Conservation (phyloP, 2,888 invertebrate species). For the Frankliniella intonsa region DNA sequence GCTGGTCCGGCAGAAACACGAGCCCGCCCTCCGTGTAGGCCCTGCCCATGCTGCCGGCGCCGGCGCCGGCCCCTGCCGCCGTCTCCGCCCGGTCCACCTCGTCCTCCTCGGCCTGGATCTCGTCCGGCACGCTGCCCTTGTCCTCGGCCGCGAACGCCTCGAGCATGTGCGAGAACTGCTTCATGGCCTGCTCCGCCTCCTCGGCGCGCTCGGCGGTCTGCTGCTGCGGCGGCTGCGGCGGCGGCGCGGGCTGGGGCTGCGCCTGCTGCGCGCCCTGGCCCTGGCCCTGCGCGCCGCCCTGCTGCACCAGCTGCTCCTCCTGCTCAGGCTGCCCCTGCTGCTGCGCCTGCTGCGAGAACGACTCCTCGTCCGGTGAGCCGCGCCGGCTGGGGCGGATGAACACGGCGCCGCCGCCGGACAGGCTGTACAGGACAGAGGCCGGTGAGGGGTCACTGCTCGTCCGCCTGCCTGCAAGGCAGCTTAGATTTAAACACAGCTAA, state of each 20-base stretch:
- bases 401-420: neutral
- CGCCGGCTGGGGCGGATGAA: conserved; percentile 13
- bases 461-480: neutral
- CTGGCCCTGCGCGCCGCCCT: neutral
- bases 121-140: conserved; percentile 16
- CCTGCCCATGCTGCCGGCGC: conserved; percentile 45
- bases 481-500: neutral
- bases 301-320: conserved; percentile 16
- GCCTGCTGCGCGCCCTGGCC: neutral
- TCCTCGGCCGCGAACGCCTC: neutral
- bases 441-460: neutral
- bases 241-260: neutral
- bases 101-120: conserved; percentile 31
- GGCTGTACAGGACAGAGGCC: neutral
- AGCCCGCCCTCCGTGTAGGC: conserved; percentile 62
- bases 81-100: conserved; percentile 27
- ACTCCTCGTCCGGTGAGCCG: neutral
- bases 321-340: neutral
- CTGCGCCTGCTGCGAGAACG: neutral
- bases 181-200: neutral
- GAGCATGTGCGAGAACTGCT: neutral
- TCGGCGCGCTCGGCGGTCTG: neutral
- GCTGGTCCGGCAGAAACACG: conserved; percentile 47
- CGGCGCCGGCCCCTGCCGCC: conserved; percentile 59
- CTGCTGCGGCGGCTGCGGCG: neutral